A percentile compares a stretch with the other conserved stretches of the same genome.
Conservation (phyloP, 2,113 vertebrate genomes). For the Taurulus bubalis region DNA sequence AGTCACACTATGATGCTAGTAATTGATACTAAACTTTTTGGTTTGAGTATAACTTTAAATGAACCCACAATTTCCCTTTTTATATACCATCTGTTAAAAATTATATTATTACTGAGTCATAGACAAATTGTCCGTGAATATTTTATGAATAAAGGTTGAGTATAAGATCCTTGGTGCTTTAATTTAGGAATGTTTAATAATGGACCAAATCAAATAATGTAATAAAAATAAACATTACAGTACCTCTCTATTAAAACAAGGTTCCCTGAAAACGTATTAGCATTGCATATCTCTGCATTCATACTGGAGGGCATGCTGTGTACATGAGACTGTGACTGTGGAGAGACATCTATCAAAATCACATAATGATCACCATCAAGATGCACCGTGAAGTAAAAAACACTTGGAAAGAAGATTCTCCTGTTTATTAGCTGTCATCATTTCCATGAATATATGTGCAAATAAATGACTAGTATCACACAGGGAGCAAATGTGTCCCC, state of each 20-base stretch:
- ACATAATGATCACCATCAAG: slow-evolving; percentile 85
- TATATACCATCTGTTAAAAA: slow-evolving; percentile 30
- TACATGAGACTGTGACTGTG: slow-evolving; percentile 39
- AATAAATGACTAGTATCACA: slow-evolving; percentile 96
- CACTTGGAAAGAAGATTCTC: slow-evolving; percentile 89
- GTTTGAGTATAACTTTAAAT: not conserved
- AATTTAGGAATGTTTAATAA: slow-evolving; percentile 62
- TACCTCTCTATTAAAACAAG: slow-evolving; percentile 55
- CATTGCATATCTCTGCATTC: slow-evolving; percentile 52
- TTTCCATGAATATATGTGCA: slow-evolving; percentile 95
- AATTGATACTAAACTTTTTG: too few relatives aligned
- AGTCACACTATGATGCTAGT: too few relatives aligned
- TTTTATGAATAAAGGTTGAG: slow-evolving; percentile 64
- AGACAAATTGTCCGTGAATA: slow-evolving; percentile 59
- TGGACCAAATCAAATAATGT: slow-evolving; percentile 59
- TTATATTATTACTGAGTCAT: slow-evolving; percentile 26
- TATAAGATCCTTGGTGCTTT: slow-evolving; percentile 50
- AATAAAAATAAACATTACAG: slow-evolving; percentile 67
- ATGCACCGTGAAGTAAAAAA: slow-evolving; percentile 90
- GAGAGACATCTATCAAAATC: slow-evolving; percentile 84
- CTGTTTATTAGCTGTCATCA: slow-evolving; percentile 98
- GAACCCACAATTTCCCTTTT: slow-evolving; percentile 9
- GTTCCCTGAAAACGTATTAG: slow-evolving; percentile 69
- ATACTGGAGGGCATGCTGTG: slow-evolving; percentile 50
- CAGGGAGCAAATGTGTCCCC: slow-evolving; percentile 94